Base-by-base conservation (phyloP, 2,888 invertebrate species). In the Gymnocheta viridis region DNA sequence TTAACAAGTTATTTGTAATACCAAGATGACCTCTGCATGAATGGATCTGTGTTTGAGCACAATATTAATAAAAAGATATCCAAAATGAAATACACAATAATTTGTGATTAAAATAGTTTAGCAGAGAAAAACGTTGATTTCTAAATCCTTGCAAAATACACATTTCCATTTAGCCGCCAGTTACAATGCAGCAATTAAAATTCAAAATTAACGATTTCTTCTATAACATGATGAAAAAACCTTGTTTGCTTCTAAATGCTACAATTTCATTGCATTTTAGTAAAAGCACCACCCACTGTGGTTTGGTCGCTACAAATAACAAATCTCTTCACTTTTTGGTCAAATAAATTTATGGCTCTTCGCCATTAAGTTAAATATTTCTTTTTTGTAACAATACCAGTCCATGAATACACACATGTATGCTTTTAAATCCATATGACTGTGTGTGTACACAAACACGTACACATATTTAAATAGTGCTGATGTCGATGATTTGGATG, bases 221-320 rank as follows among this genome's bases (percentile, higher is more conserved):
- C 38, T 62, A 67, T 60, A 67, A 73, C 66, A 22, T 44, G 38
- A 22, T 67, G 27, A n/a, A n/a, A n/a, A n/a, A n/a, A n/a, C n/a
- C n/a, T 49, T n/a, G 67, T 67, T 49, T 32, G 24, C 49, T 64
- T 66, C 38, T 64, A 80, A 80, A 24, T 72, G 70, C 38, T 35
- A 60, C 58, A 70, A 70, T 79, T 83, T 79, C 41, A 49, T 5
- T 66, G 32, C 49, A 80, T 60, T 79, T 70, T 51, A 38, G 22
- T 38, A 58, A 67, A 67, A 84, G 69, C 77, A 69, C 84, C 84
- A 84, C 84, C 84, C 84, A 84, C 84, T 78, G 84, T 72, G 83
- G 78, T 66, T 69, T 44, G 69, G 62, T 41, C 27, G 60, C 38
- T 62, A 44, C 62, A 54, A 32, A 69, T 22, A 69, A 38, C 77